Percentiles rank a stretch among this genome's conserved stretches.
phyloP scores from a whole-genome alignment of 1,140 invertebrate species.

The Proctacanthus coquilletti region DNA sequence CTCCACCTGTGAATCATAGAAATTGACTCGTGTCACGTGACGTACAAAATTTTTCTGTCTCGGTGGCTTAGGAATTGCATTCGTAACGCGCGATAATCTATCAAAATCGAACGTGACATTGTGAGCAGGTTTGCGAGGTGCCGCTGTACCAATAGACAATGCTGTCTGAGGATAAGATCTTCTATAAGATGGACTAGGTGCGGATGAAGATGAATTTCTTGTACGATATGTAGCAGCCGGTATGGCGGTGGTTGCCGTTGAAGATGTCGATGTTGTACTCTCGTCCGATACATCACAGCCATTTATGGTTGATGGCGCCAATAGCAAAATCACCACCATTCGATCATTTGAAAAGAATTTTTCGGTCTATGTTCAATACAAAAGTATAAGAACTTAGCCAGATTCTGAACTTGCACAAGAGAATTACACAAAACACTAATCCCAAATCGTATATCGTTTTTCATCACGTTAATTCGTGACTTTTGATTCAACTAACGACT shows the following conservation, averaged over 20 bases:
- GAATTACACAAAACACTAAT: no score
- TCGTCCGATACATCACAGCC: constrained; percentile 12
- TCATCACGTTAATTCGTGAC: no score
- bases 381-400: no score
- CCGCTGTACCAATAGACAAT: no score
- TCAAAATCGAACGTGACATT: constrained; percentile 4
- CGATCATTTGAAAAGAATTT: constrained; percentile 24
- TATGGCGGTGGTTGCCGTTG: constrained; percentile 19
- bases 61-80: constrained; percentile 22
- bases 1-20: constrained; percentile 31
- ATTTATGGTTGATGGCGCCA: constrained; percentile 24
- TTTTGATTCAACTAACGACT: no score
- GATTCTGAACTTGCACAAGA: no score
- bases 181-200: no score
- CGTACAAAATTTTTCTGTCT: constrained; percentile 20
- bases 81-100: no score
- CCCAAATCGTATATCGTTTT: no score
- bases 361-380: no score
- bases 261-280: constrained; percentile 18
- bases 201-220: constrained; percentile 5
- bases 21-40: constrained; percentile 32
- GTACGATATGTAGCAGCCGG: constrained; percentile 11
- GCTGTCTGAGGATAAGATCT: no score
- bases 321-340: constrained; percentile 32
- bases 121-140: no score